Evolutionary conservation across 2,797 vertebrate genomes (phyloP).

Genomic region (Tarsius wallacei): DNA sequence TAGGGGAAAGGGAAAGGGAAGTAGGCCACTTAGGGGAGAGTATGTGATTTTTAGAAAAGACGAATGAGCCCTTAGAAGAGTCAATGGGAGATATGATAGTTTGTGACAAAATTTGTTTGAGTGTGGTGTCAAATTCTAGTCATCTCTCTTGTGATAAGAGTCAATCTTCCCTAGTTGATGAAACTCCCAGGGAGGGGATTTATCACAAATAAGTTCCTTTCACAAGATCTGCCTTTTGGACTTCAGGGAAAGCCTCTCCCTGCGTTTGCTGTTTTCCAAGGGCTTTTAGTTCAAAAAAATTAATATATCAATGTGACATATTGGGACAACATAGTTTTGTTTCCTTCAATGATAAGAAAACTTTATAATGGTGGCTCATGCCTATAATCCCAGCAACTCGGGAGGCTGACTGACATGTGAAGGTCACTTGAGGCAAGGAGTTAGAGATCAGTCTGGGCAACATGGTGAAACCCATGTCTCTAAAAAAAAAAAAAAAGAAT

Average conservation of each 20-base stretch:
- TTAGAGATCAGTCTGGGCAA: no score
- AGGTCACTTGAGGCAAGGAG: no score
- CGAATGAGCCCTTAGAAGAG: neutral
- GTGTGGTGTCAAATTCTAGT: neutral
- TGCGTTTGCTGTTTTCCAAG: neutral
- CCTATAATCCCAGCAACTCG: no score
- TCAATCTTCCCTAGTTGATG: neutral
- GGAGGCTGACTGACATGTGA: no score
- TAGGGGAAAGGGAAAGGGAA: neutral
- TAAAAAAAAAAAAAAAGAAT: no score
- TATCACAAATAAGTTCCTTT: neutral
- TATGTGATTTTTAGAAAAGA: neutral
- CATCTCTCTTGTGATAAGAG: neutral
- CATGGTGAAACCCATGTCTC: no score
- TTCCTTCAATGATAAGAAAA: neutral
- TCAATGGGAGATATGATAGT: neutral
- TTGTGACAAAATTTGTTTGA: neutral
- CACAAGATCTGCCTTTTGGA: neutral
- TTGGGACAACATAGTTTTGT: no score
- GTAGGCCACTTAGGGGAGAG: neutral
- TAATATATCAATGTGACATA: neutral
- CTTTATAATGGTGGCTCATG: neutral
- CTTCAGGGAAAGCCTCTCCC: neutral
- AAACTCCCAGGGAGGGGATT: neutral
- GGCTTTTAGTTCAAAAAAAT: neutral